phyloP scores from a whole-genome alignment of 2,888 invertebrate genomes.

The Conchocele bisecta region DNA sequence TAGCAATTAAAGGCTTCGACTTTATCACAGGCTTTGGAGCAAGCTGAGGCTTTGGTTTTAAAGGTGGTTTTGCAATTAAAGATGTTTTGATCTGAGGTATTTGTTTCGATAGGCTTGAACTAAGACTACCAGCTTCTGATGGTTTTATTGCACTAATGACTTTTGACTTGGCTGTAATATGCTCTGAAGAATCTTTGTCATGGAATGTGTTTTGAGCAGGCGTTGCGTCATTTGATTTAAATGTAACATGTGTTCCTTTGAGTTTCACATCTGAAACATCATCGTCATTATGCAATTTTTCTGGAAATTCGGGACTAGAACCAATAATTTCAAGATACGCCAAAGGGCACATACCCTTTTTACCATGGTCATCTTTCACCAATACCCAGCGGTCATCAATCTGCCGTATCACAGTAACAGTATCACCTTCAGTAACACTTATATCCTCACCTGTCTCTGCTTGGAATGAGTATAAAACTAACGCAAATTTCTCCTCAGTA shows the following conservation, averaged over 20 bases:
- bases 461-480: constrained; percentile 81
- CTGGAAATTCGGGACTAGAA: constrained; percentile 27
- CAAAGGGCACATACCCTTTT: constrained; percentile 81
- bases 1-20: too few species aligned
- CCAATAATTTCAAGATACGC: constrained; percentile 79
- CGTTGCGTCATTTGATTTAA: not conserved
- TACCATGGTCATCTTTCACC: constrained; percentile 79
- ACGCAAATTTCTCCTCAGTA: constrained; percentile 72
- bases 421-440: constrained; percentile 81
- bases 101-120: not conserved
- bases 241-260: not conserved
- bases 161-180: too few species aligned
- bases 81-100: too few species aligned
- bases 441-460: constrained; percentile 81
- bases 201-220: not conserved
- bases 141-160: constrained; percentile 17
- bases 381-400: constrained; percentile 82
- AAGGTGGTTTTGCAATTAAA: constrained; percentile 22
- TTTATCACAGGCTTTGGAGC: constrained; percentile 75
- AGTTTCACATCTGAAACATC: constrained; percentile 26
- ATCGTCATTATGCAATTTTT: constrained; percentile 36
- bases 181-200: not conserved
- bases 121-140: not conserved
- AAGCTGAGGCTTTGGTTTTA: constrained; percentile 62
- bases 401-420: constrained; percentile 79